Evolutionary conservation across 2,797 vertebrate genomes (phyloP).

Genomic region (Glyptemys insculpta): DNA sequence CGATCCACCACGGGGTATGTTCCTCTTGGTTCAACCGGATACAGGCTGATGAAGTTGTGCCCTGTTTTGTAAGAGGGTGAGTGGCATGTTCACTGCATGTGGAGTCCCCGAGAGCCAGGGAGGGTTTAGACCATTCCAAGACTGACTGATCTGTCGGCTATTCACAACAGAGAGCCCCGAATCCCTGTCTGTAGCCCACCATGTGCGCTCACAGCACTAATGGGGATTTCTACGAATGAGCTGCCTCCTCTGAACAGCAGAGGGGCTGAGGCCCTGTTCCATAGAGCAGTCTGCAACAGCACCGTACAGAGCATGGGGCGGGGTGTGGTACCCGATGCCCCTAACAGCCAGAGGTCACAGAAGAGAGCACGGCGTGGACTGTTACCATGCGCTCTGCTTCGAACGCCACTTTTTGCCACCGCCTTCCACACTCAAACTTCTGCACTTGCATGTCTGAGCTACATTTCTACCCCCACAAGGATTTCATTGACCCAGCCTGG

Average conservation of each 20-base stretch:
- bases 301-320: neutral
- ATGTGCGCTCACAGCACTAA: neutral
- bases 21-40: conserved; percentile 98
- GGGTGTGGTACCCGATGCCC: neutral
- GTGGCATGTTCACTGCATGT: neutral
- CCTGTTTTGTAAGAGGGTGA: conserved; percentile 97
- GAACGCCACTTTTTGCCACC: accelerated
- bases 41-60: conserved; percentile 91
- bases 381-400: neutral
- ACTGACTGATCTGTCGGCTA: neutral
- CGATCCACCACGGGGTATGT: conserved; percentile 96
- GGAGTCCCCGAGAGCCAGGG: neutral
- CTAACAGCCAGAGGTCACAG: neutral
- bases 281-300: neutral
- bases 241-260: no score
- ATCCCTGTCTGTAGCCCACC: neutral
- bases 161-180: neutral
- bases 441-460: accelerated
- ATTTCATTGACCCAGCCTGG: neutral
- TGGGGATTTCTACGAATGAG: neutral
- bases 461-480: neutral
- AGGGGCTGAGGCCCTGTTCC: neutral
- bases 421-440: accelerated
- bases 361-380: neutral
- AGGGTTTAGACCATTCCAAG: neutral